Conservation (phyloP, 2,113 vertebrate species). For the Corythornis cristatus region DNA sequence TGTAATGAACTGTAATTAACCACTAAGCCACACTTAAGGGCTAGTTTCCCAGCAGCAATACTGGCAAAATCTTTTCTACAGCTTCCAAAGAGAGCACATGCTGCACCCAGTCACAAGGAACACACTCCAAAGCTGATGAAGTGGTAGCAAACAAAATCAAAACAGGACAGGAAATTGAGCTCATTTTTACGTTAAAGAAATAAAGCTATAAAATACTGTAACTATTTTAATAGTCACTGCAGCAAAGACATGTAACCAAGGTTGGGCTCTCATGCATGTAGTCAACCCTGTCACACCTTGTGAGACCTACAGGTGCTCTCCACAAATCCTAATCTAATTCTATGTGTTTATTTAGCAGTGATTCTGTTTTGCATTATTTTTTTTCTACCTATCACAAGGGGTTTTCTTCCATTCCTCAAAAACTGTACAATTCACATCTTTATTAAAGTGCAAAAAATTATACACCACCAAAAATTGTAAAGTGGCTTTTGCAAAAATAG, state of each 20-base stretch:
- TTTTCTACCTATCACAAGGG: slow-evolving; percentile 29
- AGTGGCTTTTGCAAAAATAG: background rate
- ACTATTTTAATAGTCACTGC: slow-evolving; percentile 66
- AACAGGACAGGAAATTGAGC: slow-evolving; percentile 49
- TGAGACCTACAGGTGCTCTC: slow-evolving; percentile 4
- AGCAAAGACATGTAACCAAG: slow-evolving; percentile 32
- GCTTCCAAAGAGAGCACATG: background rate
- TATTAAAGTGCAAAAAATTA: background rate
- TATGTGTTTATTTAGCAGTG: slow-evolving; percentile 42
- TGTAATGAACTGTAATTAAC: slow-evolving; percentile 9
- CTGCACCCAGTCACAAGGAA: background rate
- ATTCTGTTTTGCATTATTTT: slow-evolving; percentile 48
- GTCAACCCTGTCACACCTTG: slow-evolving; percentile 5
- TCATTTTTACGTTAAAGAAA: slow-evolving; percentile 33
- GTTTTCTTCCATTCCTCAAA: background rate
- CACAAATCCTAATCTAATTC: slow-evolving; percentile 52
- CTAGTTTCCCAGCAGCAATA: background rate
- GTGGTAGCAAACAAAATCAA: slow-evolving; percentile 4
- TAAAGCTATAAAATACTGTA: slow-evolving; percentile 50
- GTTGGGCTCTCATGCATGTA: background rate
- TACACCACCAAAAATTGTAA: background rate
- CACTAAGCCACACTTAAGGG: background rate
- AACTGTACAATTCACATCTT: slow-evolving; percentile 43
- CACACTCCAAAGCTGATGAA: background rate
- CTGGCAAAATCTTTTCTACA: background rate